These are phyloP conservation scores for Bellardia bayeri DNA, from an alignment of 2,888 invertebrate species.

Conservation along the genomic window DNA sequence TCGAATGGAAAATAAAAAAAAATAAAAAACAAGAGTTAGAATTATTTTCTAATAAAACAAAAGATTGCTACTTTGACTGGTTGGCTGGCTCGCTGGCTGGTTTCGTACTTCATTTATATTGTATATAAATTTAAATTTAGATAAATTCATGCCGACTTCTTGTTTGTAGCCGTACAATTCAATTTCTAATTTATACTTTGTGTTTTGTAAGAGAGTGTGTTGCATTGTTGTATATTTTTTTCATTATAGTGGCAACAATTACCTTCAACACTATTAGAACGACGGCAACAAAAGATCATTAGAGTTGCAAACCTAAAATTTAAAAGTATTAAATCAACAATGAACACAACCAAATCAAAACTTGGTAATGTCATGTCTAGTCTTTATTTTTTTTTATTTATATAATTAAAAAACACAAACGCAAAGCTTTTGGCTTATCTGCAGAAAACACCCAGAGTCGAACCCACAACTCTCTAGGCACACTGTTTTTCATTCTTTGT, in stretches of 20 bases:
- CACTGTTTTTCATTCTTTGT: no score
- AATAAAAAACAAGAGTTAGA: constrained; percentile 36
- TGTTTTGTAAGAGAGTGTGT: constrained; percentile 15
- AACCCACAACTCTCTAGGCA: no score
- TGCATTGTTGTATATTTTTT: constrained; percentile 35
- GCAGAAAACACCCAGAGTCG: no score
- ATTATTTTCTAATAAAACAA: constrained; percentile 53
- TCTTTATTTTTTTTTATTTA: no score
- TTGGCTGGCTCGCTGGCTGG: not conserved
- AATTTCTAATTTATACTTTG: constrained; percentile 43
- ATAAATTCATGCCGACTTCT: constrained; percentile 37
- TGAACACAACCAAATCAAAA: not conserved
- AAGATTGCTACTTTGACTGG: not conserved
- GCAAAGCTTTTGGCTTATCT: no score
- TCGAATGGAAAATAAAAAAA: constrained; percentile 21
- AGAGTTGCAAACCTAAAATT: constrained; percentile 1
- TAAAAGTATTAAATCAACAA: constrained; percentile 25
- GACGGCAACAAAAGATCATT: constrained; percentile 15
- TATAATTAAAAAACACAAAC: no score
- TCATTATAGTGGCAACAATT: constrained; percentile 56
- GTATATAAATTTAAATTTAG: constrained; percentile 45
- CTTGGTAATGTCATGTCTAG: no score
- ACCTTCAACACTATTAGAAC: constrained; percentile 63
- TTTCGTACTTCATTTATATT: not conserved
- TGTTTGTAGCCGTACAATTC: constrained; percentile 24